These are phyloP conservation scores for Brachyistius frenatus DNA, from an alignment of 2,113 vertebrate species.

Conservation along the genomic window DNA sequence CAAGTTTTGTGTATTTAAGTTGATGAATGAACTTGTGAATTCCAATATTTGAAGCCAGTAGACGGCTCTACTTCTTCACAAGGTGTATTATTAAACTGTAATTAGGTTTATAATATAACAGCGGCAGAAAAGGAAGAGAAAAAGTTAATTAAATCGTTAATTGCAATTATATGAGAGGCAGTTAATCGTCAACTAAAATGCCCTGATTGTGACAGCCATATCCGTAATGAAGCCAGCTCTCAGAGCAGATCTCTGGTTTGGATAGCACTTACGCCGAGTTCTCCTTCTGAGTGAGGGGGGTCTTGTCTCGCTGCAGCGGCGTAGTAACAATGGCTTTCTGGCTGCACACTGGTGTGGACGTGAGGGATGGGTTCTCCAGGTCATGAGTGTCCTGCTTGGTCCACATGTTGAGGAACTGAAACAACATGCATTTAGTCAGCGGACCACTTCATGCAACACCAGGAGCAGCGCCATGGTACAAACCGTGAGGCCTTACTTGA, in stretches of 20 bases:
- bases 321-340: slow-evolving; percentile 96
- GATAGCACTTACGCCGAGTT: slow-evolving; percentile 87
- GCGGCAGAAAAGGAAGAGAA: too few species aligned
- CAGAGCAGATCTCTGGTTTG: not conserved
- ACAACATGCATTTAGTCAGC: slow-evolving; percentile 6
- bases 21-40: too few species aligned
- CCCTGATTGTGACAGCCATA: too few species aligned
- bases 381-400: slow-evolving; percentile 94
- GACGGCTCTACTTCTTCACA: too few species aligned
- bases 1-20: too few species aligned
- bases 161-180: too few species aligned
- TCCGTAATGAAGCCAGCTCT: too few species aligned
- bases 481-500: slow-evolving; percentile 83
- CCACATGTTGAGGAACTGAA: slow-evolving; percentile 98
- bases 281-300: slow-evolving; percentile 92
- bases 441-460: not conserved
- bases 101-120: too few species aligned
- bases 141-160: too few species aligned
- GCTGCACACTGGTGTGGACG: slow-evolving; percentile 96
- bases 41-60: too few species aligned
- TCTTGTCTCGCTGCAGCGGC: slow-evolving; percentile 95
- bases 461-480: fast-evolving
- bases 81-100: too few species aligned
- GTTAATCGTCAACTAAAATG: too few species aligned
- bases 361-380: slow-evolving; percentile 95